Conservation (phyloP, 2,797 vertebrate species). For the Myotis findleyi region DNA sequence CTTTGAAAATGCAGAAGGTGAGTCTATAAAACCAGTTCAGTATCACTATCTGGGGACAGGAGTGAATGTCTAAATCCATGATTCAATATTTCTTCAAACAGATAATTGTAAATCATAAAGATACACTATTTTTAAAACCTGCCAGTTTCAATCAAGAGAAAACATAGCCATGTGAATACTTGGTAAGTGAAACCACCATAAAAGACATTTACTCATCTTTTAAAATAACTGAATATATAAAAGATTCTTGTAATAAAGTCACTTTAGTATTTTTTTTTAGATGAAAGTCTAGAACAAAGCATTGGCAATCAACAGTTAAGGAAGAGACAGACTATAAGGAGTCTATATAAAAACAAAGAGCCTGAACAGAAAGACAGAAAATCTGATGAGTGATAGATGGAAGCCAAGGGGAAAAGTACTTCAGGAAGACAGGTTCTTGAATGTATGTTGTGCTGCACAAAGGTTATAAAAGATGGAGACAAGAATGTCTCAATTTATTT, state of each 20-base stretch:
- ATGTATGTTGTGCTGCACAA: background rate
- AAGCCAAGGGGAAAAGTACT: background rate
- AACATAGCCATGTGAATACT: background rate
- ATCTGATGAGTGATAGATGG: background rate
- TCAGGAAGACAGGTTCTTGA: background rate
- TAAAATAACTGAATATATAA: background rate
- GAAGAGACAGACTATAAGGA: background rate
- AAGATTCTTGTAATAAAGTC: background rate
- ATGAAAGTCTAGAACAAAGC: background rate
- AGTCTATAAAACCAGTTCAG: background rate
- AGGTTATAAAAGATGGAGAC: background rate
- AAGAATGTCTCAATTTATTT: background rate
- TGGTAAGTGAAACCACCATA: background rate
- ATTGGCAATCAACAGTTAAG: background rate
- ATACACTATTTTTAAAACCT: background rate
- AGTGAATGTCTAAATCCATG: background rate
- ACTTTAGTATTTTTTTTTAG: background rate
- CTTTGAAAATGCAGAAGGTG: background rate
- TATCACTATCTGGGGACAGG: background rate
- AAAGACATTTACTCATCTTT: background rate
- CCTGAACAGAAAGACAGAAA: background rate
- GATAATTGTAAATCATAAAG: background rate
- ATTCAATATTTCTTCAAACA: background rate
- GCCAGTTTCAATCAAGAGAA: background rate
- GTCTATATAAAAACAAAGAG: background rate